phyloP scores from a whole-genome alignment of 2,888 invertebrate genomes.

The Lissocephala sabroskyi region DNA sequence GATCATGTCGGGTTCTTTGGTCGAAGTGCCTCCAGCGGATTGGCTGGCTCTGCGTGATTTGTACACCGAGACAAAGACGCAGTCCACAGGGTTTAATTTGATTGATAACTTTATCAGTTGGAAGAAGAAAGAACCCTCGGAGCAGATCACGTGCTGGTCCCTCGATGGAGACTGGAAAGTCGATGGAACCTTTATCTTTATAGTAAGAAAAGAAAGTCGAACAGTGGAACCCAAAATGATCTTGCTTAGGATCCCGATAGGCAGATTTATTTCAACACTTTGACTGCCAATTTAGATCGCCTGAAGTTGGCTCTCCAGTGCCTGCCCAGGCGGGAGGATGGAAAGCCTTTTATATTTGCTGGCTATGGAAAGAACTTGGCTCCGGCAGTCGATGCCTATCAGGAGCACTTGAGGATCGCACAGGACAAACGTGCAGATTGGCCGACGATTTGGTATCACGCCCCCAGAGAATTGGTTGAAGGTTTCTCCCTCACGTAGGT shows the following conservation, averaged over 20 bases:
- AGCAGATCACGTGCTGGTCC: not conserved
- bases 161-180: constrained; percentile 3
- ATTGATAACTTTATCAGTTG: constrained; percentile 11
- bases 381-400: constrained; percentile 9
- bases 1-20: constrained; percentile 1
- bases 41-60: constrained; percentile 6
- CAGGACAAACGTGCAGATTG: not conserved
- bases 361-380: not conserved
- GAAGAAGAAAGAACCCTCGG: no score
- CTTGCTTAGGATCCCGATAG: no score
- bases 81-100: not conserved
- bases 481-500: constrained; percentile 21
- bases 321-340: no score
- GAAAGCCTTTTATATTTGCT: no score
- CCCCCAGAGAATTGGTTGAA: constrained; percentile 14
- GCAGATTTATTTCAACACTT: constrained; percentile 23
- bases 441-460: constrained; percentile 21
- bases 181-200: constrained; percentile 6
- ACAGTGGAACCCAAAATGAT: no score
- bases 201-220: constrained; percentile 4
- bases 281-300: constrained; percentile 15
- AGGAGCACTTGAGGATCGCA: not conserved
- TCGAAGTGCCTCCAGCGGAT: not conserved
- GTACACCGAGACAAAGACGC: not conserved
- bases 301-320: constrained; percentile 18